These are phyloP conservation scores for Cassiopea andromeda DNA, from an alignment of 30 jellyfish, hydroid and myxozoan genomes.

Conservation along the genomic window DNA sequence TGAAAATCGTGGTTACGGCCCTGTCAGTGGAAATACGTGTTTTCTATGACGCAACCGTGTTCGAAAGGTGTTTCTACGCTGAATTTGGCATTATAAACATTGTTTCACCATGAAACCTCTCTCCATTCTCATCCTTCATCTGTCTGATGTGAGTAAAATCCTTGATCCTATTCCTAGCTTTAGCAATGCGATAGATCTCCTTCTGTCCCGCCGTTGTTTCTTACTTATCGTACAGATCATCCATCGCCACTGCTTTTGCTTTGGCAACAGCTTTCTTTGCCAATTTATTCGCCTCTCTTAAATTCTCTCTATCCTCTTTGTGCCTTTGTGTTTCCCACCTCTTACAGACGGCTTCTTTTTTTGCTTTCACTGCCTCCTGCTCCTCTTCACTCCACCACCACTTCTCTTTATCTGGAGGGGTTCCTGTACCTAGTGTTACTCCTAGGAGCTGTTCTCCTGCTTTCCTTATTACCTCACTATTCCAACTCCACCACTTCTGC, in stretches of 20 bases:
- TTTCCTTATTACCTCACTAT: not conserved
- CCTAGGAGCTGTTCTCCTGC: not conserved
- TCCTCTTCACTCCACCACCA: constrained; percentile 34
- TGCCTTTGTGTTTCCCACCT: not conserved
- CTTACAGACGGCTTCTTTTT: constrained; percentile 1
- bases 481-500: not conserved
- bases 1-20: too few relatives aligned
- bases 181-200: not conserved
- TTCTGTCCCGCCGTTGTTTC: constrained; percentile 10
- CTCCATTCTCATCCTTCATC: constrained; percentile 17
- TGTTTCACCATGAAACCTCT: not conserved
- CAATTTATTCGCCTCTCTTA: not conserved
- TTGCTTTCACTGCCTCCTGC: constrained; percentile 2
- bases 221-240: not conserved
- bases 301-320: not conserved
- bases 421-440: not conserved
- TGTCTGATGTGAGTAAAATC: not conserved
- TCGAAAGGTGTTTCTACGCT: too few relatives aligned
- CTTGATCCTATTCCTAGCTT: constrained; percentile 12
- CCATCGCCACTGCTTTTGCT: not conserved
- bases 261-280: constrained; percentile 28
- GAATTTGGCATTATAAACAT: too few relatives aligned
- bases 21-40: too few relatives aligned
- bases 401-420: constrained; percentile 9
- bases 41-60: too few relatives aligned